Base-by-base conservation (phyloP, 2,888 invertebrate species). In the Ochropleura leucogaster region DNA sequence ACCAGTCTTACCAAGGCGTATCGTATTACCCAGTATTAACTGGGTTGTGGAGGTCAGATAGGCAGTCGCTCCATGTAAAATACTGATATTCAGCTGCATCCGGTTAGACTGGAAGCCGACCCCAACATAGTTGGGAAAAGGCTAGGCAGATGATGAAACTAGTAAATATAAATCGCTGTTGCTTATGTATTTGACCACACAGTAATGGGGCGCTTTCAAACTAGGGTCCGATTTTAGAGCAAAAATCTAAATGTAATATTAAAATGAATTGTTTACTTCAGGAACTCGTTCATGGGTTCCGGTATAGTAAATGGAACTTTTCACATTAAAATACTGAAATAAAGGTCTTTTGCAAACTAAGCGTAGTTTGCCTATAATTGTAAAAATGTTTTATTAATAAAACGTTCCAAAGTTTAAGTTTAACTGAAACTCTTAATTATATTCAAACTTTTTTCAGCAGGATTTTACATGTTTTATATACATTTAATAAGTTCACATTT, bases 171-270 rank as follows among this genome's bases (percentile, higher is more conserved):
- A 9, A n/a, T 10, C 86, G 87, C 85, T 71, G 6, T 14, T 14
- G 60, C 80, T 76, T 72, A 40, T 75, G 0, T 47, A 49, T 86
- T 88, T 46, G 8, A 72, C 81, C 75, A 70, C 18, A 12, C 66
- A 55, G 77, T 88, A 90, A 89, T 86, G 85, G 79, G 85, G 79
- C 80, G 76, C 74, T 87, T 89, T 81, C 81, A 80, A 85, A 89
- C 88, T 82, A 83, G 83, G 81, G 80, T 86, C 89, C 88, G 89
- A 90, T 92, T 92, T 90, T 86, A 87, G 84, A 88, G 85, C 83
- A 89, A 89, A 90, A 91, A 90, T 85, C 87, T 88, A 91, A 92
- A 92, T 90, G 92, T 90, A 92, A 90, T 91, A 92, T 92, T 93
- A 91, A 92, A 92, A 92, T 89, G 88, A 92, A 93, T 91, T 90